phyloP scores from a whole-genome alignment of 1,140 invertebrate genomes.

The Helicorthomorpha holstii region DNA sequence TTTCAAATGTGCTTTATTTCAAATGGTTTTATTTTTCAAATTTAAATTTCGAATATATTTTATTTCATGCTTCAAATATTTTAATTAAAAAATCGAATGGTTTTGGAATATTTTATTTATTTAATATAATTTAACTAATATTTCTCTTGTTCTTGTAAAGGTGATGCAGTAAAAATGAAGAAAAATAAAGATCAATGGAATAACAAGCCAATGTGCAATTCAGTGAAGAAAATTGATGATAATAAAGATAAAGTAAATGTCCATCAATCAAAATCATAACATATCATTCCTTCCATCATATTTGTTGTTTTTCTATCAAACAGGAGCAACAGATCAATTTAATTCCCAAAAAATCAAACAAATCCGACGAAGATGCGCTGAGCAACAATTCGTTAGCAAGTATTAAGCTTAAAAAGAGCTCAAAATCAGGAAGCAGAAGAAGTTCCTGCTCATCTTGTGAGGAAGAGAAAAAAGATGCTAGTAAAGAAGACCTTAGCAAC shows the following conservation, averaged over 20 bases:
- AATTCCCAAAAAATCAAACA: conserved; percentile 11
- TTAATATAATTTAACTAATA: too few species aligned
- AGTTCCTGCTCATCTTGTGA: conserved; percentile 15
- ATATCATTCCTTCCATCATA: neutral
- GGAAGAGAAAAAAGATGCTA: conserved; percentile 74
- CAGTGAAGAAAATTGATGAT: conserved; percentile 13
- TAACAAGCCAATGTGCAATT: conserved; percentile 15
- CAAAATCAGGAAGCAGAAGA: conserved; percentile 61
- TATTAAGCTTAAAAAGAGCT: conserved; percentile 76
- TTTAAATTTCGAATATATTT: too few species aligned
- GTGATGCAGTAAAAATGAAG: conserved; percentile 48
- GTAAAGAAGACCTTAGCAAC: conserved; percentile 64
- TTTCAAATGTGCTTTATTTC: too few species aligned
- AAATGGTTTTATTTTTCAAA: too few species aligned
- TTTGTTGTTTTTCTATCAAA: conserved; percentile 17
- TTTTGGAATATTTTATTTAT: conserved; percentile 8
- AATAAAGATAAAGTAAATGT: conserved; percentile 14
- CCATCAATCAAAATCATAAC: conserved; percentile 1
- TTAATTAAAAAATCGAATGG: conserved; percentile 2
- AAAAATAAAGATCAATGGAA: conserved; percentile 35
- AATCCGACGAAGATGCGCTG: conserved; percentile 37
- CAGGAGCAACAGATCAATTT: conserved; percentile 9
- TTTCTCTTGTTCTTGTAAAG: too few species aligned
- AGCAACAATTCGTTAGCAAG: conserved; percentile 86
- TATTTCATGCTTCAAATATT: neutral